Percentiles rank a stretch among this genome's conserved stretches.
These are phyloP conservation scores for Tiliacea citrago DNA, from an alignment of 2,888 invertebrate genomes.

Conservation along the genomic window DNA sequence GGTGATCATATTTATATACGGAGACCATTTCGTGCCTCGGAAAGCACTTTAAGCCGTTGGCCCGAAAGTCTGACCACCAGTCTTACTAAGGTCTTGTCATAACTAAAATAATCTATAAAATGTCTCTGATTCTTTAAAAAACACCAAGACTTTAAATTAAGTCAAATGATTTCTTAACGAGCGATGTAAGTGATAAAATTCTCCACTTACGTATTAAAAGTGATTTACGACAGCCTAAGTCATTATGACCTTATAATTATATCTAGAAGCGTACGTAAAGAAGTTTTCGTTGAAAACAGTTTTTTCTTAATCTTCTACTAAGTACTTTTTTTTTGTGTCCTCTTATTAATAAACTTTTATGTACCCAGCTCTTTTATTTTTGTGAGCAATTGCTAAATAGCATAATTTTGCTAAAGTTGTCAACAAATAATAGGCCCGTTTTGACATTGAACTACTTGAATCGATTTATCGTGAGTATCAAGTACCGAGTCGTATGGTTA, in stretches of 20 bases:
- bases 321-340: too few species aligned
- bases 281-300: background rate
- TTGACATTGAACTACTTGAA: too few species aligned
- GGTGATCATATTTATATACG: too few species aligned
- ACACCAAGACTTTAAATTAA: conserved; percentile 1
- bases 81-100: background rate
- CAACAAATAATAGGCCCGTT: too few species aligned
- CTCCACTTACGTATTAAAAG: conserved; percentile 10
- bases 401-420: too few species aligned
- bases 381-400: background rate
- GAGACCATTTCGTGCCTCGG: too few species aligned
- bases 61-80: background rate
- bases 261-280: background rate
- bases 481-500: too few species aligned
- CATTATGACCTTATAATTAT: conserved; percentile 27
- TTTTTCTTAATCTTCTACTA: background rate
- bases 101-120: background rate
- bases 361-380: background rate
- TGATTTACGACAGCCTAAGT: conserved; percentile 19
- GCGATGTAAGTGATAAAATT: conserved; percentile 32
- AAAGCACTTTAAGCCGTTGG: too few species aligned
- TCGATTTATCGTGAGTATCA: too few species aligned
- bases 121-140: background rate
- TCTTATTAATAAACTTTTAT: background rate
- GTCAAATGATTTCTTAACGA: conserved; percentile 23